Percentiles rank a stretch among this genome's conserved stretches.
Evolutionary conservation across 2,888 invertebrate genomes (phyloP).

Genomic region (Drosophila mimetica): DNA sequence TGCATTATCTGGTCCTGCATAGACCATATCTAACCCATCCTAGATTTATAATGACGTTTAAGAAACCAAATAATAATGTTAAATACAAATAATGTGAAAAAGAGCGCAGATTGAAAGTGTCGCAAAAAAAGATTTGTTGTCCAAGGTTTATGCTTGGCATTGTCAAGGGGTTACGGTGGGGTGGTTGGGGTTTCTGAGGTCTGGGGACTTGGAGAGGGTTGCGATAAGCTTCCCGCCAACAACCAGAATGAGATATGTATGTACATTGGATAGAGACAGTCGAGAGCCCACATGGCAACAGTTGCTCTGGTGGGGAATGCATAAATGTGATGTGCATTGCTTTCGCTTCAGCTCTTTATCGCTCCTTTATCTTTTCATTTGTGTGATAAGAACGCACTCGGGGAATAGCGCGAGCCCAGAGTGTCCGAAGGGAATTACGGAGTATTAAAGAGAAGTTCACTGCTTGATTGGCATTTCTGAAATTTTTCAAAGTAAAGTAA

Average conservation of each 20-base stretch:
- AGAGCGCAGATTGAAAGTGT: constrained; percentile 10
- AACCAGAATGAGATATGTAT: constrained; percentile 8
- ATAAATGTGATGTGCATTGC: constrained; percentile 34
- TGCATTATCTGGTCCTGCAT: too few species aligned
- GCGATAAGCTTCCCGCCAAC: constrained; percentile 46
- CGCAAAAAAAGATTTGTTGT: constrained; percentile 37
- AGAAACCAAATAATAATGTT: not conserved
- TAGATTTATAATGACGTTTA: not conserved
- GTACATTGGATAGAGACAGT: constrained; percentile 11
- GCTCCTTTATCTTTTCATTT: constrained; percentile 16
- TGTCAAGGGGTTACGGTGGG: constrained; percentile 22
- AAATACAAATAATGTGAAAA: not conserved
- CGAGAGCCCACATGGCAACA: constrained; percentile 35
- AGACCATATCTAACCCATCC: not conserved
- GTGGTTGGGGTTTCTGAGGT: constrained; percentile 5
- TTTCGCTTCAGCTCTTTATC: constrained; percentile 15
- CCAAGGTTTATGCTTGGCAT: constrained; percentile 50
- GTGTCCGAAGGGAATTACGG: constrained; percentile 18
- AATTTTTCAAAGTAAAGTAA: not conserved
- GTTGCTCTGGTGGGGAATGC: constrained; percentile 26
- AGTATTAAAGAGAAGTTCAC: constrained; percentile 21
- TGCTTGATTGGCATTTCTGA: constrained; percentile 11
- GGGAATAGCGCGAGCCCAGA: constrained; percentile 5
- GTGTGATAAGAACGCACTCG: constrained; percentile 16
- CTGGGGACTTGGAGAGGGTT: not conserved